A percentile compares a stretch with the other conserved stretches of the same genome.
Evolutionary conservation across 64 coral and sea anemone species (phyloP).

Genomic region (Montipora cactus): DNA sequence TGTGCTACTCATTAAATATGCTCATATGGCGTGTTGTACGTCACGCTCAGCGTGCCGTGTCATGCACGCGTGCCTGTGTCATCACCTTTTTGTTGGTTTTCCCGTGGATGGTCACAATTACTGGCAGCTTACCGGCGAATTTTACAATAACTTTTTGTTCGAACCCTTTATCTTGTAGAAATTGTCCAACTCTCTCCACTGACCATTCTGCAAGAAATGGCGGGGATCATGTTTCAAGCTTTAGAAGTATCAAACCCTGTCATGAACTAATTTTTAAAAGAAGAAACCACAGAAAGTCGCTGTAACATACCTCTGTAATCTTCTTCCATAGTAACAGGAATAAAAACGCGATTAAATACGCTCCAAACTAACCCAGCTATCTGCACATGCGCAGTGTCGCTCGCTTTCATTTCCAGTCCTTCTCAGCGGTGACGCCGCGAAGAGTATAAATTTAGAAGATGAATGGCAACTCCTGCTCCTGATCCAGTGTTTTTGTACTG

Average conservation of each 20-base stretch:
- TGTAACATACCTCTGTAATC: conserved; percentile 7
- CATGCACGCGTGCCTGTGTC: neutral
- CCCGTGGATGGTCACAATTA: neutral
- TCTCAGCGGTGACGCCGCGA: neutral
- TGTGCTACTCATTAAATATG: too few relatives aligned
- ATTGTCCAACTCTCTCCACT: neutral
- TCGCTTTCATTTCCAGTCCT: conserved; percentile 17
- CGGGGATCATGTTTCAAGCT: neutral
- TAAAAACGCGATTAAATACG: neutral
- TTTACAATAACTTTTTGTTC: conserved; percentile 1
- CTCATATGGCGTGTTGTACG: too few relatives aligned
- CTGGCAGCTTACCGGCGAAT: conserved; percentile 2
- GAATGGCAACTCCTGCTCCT: neutral
- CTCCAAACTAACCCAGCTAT: neutral
- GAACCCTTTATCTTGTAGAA: neutral
- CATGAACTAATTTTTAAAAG: too few relatives aligned
- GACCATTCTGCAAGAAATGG: conserved; percentile 14
- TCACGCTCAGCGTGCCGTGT: neutral
- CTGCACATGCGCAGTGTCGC: neutral
- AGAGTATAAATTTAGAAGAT: too few relatives aligned
- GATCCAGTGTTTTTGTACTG: conserved; percentile 6
- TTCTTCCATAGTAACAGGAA: neutral
- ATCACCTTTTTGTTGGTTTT: neutral
- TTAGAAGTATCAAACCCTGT: neutral
- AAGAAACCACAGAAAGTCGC: neutral